A percentile compares a stretch with the other conserved stretches of the same genome.
Evolutionary conservation across 2,888 invertebrate genomes (phyloP).

Genomic region (Xylocampa areola): DNA sequence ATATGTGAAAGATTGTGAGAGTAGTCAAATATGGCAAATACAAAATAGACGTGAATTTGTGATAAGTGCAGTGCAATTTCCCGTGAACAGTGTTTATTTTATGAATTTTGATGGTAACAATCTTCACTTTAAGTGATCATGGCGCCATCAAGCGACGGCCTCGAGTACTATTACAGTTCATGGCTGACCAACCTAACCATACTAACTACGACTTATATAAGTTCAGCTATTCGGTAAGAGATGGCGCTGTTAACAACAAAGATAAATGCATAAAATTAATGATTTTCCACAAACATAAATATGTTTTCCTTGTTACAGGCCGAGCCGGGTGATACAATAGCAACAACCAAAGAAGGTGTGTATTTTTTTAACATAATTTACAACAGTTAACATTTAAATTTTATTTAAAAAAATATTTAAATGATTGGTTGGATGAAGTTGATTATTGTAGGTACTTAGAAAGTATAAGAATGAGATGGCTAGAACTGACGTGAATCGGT

Average conservation of each 20-base stretch:
- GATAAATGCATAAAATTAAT: background rate
- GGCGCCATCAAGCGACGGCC: conserved; percentile 90
- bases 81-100: conserved; percentile 66
- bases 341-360: conserved; percentile 96
- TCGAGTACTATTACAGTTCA: conserved; percentile 84
- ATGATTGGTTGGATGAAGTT: no score
- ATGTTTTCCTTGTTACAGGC: conserved; percentile 86
- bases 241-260: conserved; percentile 71
- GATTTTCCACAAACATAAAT: background rate
- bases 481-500: no score
- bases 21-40: conserved; percentile 33
- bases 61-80: conserved; percentile 52
- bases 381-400: no score
- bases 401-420: no score
- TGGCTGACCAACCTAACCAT: conserved; percentile 73
- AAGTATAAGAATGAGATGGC: no score
- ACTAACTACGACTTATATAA: conserved; percentile 63
- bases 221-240: conserved; percentile 86
- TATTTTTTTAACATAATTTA: conserved; percentile 3
- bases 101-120: conserved; percentile 91
- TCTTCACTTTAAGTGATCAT: conserved; percentile 91
- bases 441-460: no score
- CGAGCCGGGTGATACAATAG: conserved; percentile 94
- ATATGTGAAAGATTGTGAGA: conserved; percentile 25
- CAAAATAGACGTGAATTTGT: conserved; percentile 43